Base-by-base conservation (phyloP, 2,797 vertebrate species). In the Sternotherus odoratus region DNA sequence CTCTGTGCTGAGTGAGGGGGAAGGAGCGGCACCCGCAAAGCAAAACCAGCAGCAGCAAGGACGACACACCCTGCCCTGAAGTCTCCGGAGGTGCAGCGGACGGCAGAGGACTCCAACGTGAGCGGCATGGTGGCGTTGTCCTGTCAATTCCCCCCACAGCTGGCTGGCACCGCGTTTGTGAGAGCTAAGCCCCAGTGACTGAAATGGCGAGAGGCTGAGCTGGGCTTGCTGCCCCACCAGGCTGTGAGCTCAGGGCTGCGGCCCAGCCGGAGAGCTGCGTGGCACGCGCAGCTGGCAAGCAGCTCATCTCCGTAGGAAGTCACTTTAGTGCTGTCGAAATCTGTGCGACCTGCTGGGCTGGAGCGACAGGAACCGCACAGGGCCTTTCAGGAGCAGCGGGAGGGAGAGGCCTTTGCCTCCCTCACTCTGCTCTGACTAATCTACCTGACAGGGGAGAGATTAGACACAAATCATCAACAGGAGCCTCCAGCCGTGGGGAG, bases 61-160 rank as follows among this genome's bases (percentile, higher is more conserved):
- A 28, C 28, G 72, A 75, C 21, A 43, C 43, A 11, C 36, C n/a
- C 66, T 36, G 66, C 36, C 66, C 66, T 23, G 66, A 39, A 69
- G 66, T 12, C n/a, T 69, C 19, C 23, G n/a, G 12, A 46, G 72
- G 72, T 28, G 72, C 43, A 16, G 81, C 50, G 3, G n/a, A 66
- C 6, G 1, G n/a, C 9, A 11, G 60, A 7, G 72, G 57, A 54
- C 12, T 39, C 1, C 1, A 53, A 15, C 5, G 28, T 0, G 3
- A 1, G 0, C 1, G n/a, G 28, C 6, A 17, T 3, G 69, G 78
- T 11, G 0, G 17, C 0, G 15, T 30, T 23, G 7, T 36, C 39
- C 63, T 57, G 13, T 16, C 63, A 36, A 3, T 39, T 69, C 19
- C 63, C 63, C 66, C 36, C 1, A 36, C 66, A 24, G 66, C 23